Evolutionary conservation across 2,113 vertebrate species (phyloP).

Genomic region (Cephalopterus ornatus): DNA sequence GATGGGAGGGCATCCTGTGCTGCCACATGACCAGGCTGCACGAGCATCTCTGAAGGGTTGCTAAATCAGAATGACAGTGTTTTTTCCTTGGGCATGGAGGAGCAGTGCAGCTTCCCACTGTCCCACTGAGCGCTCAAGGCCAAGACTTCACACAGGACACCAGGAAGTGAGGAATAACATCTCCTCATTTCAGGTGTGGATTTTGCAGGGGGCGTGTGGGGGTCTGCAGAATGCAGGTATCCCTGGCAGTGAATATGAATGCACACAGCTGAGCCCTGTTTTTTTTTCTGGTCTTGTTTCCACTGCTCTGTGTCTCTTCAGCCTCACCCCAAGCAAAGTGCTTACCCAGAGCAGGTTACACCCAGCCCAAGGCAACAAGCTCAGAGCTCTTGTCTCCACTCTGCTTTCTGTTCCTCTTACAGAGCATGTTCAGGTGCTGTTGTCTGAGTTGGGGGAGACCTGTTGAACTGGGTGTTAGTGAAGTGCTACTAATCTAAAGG

Average conservation of each 20-base stretch:
- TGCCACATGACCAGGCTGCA: rapidly evolving
- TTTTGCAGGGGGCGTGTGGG: neutral
- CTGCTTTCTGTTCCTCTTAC: neutral
- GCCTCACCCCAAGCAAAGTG: rapidly evolving
- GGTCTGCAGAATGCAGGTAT: neutral
- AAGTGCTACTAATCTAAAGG: neutral
- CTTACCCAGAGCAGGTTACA: neutral
- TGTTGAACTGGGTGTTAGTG: neutral
- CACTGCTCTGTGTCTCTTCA: neutral
- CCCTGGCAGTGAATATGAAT: neutral
- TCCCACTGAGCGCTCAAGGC: neutral
- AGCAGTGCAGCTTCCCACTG: rapidly evolving
- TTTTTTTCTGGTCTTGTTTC: neutral
- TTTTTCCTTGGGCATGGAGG: neutral
- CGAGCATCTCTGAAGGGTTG: rapidly evolving
- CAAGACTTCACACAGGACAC: neutral
- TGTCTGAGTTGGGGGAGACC: neutral
- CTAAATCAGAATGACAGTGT: neutral
- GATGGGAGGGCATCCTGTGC: rapidly evolving
- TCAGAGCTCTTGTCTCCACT: rapidly evolving
- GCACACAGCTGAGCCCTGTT: rapidly evolving
- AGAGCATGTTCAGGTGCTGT: rapidly evolving
- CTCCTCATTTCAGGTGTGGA: neutral
- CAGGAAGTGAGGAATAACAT: neutral
- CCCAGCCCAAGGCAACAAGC: rapidly evolving